These are phyloP conservation scores for Pilophorus perplexus DNA, from an alignment of 2,888 invertebrate genomes.

Conservation along the genomic window DNA sequence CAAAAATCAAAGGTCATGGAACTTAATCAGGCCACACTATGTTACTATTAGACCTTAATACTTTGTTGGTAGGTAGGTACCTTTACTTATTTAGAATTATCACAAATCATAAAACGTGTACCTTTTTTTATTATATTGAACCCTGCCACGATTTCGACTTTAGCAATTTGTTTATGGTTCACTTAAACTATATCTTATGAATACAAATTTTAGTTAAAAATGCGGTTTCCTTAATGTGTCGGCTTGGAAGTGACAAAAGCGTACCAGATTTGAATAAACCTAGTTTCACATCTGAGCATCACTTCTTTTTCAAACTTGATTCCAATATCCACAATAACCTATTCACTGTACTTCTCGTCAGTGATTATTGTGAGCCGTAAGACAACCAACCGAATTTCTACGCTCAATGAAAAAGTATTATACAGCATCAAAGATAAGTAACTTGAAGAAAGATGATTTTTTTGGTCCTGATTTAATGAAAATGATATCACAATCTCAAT, in stretches of 20 bases:
- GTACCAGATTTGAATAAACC: no score
- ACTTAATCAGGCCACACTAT: constrained; percentile 15
- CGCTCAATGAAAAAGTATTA: no score
- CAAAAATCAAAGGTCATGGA: neutral
- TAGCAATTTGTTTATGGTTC: neutral
- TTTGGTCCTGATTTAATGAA: constrained; percentile 19
- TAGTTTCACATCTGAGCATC: no score
- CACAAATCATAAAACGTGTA: constrained; percentile 3
- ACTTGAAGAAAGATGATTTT: neutral
- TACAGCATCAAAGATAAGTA: neutral
- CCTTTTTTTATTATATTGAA: constrained; percentile 6
- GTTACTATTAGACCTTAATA: constrained; percentile 13
- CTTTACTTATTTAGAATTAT: constrained; percentile 15
- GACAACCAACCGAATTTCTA: no score
- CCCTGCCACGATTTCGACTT: constrained; percentile 14
- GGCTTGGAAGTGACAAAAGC: no score
- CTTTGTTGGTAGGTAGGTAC: constrained; percentile 3
- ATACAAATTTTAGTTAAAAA: constrained; percentile 1
- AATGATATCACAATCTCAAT: constrained; percentile 18
- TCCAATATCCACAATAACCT: no score
- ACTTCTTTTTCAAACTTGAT: no score
- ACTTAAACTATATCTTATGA: neutral
- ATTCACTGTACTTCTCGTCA: no score
- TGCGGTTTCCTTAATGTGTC: no score
- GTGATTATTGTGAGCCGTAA: no score